Evolutionary conservation across 1,140 invertebrate genomes (phyloP).

Genomic region (Nomia melanderi): DNA sequence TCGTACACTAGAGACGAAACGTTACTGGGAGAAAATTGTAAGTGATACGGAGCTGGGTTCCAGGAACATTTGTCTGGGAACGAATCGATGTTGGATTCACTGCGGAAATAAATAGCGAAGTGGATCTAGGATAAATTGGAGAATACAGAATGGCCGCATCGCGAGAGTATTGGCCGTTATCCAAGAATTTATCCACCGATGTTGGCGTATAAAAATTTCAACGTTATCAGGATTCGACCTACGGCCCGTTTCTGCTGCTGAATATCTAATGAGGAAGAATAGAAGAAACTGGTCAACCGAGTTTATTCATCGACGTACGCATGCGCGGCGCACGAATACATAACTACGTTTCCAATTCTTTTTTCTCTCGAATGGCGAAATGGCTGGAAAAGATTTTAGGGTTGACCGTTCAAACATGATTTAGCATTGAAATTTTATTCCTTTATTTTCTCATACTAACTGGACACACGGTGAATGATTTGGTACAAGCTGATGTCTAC

Average conservation of each 20-base stretch:
- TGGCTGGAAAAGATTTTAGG: not conserved
- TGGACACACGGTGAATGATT: no score
- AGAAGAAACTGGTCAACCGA: not conserved
- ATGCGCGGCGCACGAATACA: not conserved
- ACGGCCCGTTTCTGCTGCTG: conserved; percentile 17
- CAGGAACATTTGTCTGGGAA: conserved; percentile 12
- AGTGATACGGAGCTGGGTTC: conserved; percentile 16
- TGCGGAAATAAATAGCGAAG: conserved; percentile 54
- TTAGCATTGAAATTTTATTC: no score
- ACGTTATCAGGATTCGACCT: conserved; percentile 64
- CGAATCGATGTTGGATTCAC: conserved; percentile 39
- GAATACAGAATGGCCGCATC: conserved; percentile 32
- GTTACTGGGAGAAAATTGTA: not conserved
- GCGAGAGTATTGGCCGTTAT: conserved; percentile 30
- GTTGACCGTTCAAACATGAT: not conserved
- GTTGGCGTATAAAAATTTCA: conserved; percentile 68
- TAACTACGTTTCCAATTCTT: not conserved
- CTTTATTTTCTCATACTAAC: no score
- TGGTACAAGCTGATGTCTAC: no score
- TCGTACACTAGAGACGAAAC: not conserved
- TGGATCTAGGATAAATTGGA: conserved; percentile 56
- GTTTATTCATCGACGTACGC: conserved; percentile 20
- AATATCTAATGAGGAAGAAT: conserved; percentile 51
- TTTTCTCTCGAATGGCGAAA: not conserved
- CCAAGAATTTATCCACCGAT: conserved; percentile 65